Conservation (phyloP, 1,140 invertebrate species). For the Trinorchestia longiramus region DNA sequence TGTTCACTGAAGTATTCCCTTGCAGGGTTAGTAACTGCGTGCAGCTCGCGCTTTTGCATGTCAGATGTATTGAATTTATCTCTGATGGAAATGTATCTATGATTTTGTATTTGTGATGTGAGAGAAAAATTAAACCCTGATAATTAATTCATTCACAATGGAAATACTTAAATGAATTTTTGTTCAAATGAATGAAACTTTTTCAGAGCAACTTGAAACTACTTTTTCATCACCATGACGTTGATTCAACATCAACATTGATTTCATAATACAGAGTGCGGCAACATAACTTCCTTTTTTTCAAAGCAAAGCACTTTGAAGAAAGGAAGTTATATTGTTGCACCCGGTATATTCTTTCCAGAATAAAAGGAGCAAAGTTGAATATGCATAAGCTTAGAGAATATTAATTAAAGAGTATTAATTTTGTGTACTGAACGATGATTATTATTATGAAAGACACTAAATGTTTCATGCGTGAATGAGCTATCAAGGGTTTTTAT, state of each 20-base stretch:
- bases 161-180: not conserved
- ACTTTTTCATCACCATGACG: not conserved
- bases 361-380: not conserved
- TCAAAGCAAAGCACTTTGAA: too few relatives aligned
- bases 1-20: not conserved
- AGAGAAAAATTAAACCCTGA: not conserved
- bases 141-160: not conserved
- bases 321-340: too few relatives aligned
- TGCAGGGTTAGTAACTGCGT: not conserved
- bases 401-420: not conserved
- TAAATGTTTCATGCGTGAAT: not conserved
- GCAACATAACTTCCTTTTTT: too few relatives aligned
- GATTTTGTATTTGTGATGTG: not conserved
- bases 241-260: not conserved
- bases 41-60: not conserved
- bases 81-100: not conserved
- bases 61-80: not conserved
- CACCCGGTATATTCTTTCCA: too few relatives aligned
- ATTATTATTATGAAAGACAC: not conserved
- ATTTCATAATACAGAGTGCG: not conserved
- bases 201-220: not conserved
- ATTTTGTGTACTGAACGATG: not conserved
- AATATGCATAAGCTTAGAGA: not conserved
- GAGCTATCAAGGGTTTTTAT: too few relatives aligned
- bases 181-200: not conserved